Base-by-base conservation (phyloP, 2,797 vertebrate genomes). In the Psittacula echo region DNA sequence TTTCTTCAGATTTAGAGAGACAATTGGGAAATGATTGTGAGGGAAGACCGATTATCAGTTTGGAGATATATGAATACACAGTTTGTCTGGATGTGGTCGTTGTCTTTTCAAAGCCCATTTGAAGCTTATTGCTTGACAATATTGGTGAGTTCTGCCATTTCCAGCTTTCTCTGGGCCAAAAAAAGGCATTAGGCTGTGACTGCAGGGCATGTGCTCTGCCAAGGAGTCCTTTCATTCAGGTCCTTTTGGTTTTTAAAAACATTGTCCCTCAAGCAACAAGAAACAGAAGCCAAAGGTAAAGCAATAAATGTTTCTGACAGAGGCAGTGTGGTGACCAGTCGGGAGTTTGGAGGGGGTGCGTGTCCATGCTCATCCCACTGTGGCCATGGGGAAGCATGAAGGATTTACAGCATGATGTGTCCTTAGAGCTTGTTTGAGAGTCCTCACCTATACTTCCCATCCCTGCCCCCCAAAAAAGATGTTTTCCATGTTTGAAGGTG, bases 251-350 rank as follows among this genome's bases (percentile, higher is more conserved):
- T 61, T 93, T 86, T 42, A 65, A 81, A 90, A 86, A 16, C 10
- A 20, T 20, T 34, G 5, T 23, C 66, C 13, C 20, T 77, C 45
- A 32, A 66, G 54, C 30, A 68, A 23, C 34, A 82, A 53, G 32
- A 65, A 85, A 27, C n/a, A 68, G 60, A 50, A 78, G 23, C 11
- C 17, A 66, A 85, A 74, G 12, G 29, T 75, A 73, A 88, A 86
- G 32, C 44, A 60, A 15, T 54, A 13, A 41, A n/a, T 51, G 29
- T 80, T 87, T 68, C 64, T 86, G 79, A 61, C 27, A 58, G 39
- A 78, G 53, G 76, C 48, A 85, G 48, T 0, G 0, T 24, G 17
- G 48, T 56, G 37, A 68, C 15, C 44, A 50, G 54, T 2, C 0
- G 0, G 18, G 41, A 62, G 20, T 73, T 58, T 73, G 42, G 23